A percentile compares a stretch with the other conserved stretches of the same genome.
Evolutionary conservation across 2,113 vertebrate genomes (phyloP).

Genomic region (Peromyscus maniculatus): DNA sequence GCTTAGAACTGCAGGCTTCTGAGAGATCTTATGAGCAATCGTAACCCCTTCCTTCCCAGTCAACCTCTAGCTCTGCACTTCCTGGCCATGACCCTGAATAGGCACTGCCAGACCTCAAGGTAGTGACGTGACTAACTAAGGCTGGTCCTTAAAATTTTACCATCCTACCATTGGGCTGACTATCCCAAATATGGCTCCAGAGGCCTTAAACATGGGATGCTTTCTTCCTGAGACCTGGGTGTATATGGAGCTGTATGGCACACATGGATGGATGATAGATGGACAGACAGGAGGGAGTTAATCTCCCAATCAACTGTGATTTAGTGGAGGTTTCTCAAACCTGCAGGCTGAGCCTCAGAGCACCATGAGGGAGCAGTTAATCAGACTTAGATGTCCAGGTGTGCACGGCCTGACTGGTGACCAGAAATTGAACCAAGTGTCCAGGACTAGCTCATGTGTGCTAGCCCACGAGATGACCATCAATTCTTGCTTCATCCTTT

Average conservation of each 20-base stretch:
- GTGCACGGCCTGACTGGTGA: constrained; percentile 67
- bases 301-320: constrained; percentile 21
- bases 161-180: not conserved
- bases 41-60: not conserved
- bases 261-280: not conserved
- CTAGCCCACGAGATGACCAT: constrained; percentile 40
- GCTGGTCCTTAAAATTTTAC: not conserved
- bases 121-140: not conserved
- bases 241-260: not conserved
- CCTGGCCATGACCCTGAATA: not conserved
- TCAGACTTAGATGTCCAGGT: constrained; percentile 70
- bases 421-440: constrained; percentile 67
- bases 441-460: constrained; percentile 22
- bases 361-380: constrained; percentile 66
- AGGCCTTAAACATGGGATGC: not conserved
- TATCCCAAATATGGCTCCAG: not conserved
- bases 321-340: constrained; percentile 42
- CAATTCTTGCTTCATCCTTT: constrained; percentile 62
- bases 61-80: not conserved
- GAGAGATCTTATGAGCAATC: not conserved
- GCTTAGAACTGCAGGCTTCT: not conserved
- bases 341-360: constrained; percentile 41
- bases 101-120: not conserved
- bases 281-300: constrained; percentile 71
- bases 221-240: not conserved